A percentile compares a stretch with the other conserved stretches of the same genome.
Conservation (phyloP, 2,888 invertebrate species). For the Cylindroiulus punctatus region DNA sequence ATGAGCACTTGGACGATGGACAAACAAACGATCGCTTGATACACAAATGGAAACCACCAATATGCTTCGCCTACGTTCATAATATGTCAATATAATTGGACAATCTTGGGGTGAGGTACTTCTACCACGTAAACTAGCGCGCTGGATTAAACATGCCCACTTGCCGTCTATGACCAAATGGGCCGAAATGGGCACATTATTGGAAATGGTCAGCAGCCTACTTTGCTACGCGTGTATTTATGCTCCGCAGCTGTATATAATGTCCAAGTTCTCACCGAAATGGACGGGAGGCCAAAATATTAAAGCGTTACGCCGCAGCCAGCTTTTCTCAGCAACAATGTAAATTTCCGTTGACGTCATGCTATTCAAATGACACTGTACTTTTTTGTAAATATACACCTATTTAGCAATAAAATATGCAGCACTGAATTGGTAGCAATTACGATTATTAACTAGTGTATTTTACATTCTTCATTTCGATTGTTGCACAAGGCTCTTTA, state of each 20-base stretch:
- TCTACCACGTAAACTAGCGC: not conserved
- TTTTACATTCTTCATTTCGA: no score
- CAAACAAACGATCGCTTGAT: not conserved
- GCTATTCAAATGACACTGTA: not conserved
- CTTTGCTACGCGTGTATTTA: slow-evolving; percentile 22
- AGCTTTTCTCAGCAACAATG: not conserved
- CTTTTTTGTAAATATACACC: not conserved
- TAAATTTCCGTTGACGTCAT: not conserved
- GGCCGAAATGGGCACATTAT: not conserved
- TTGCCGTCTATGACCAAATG: not conserved
- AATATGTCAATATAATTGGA: not conserved
- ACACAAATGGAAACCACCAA: not conserved
- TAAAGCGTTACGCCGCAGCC: not conserved
- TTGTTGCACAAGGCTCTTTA: no score
- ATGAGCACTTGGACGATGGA: not conserved
- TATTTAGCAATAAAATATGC: not conserved
- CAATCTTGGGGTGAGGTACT: not conserved
- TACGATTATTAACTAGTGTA: no score
- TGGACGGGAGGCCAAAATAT: not conserved
- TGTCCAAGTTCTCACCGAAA: not conserved
- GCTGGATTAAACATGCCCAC: not conserved
- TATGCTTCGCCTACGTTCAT: slow-evolving; percentile 8
- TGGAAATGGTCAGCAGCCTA: not conserved
- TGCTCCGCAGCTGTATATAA: not conserved
- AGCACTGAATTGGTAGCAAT: not conserved